phyloP scores from a whole-genome alignment of 2,797 vertebrate genomes.

The Oryzias sinensis region DNA sequence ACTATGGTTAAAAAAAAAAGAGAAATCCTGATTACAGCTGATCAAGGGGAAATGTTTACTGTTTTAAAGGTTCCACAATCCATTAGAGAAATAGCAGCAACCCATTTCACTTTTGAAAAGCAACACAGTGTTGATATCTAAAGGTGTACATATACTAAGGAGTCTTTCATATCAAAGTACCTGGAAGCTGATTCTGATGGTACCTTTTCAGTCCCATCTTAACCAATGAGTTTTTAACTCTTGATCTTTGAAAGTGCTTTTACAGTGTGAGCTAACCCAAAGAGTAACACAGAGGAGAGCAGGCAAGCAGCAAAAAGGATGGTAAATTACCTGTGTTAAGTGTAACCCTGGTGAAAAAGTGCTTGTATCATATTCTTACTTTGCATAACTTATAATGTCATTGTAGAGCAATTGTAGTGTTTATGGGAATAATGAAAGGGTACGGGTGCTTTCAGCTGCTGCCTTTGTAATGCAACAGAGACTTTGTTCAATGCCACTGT shows the following conservation, averaged over 20 bases:
- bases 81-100: no score
- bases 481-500: constrained; percentile 52
- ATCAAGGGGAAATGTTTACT: no score
- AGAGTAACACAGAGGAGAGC: constrained; percentile 19
- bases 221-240: constrained; percentile 72
- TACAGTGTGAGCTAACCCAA: constrained; percentile 57
- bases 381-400: constrained; percentile 48
- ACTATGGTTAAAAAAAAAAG: no score
- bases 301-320: constrained; percentile 30
- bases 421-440: constrained; percentile 67
- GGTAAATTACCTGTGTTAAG: constrained; percentile 41
- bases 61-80: no score
- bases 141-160: constrained; percentile 14
- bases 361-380: constrained; percentile 33
- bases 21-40: no score
- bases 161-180: constrained; percentile 77
- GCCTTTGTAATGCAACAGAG: constrained; percentile 60
- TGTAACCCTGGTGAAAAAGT: constrained; percentile 28
- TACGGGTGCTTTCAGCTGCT: constrained; percentile 54
- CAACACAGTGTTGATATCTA: no score
- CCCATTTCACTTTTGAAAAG: no score
- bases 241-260: constrained; percentile 63
- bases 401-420: constrained; percentile 49
- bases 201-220: constrained; percentile 73
- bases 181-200: constrained; percentile 80